These are phyloP conservation scores for Arge pagana DNA, from an alignment of 2,888 invertebrate genomes.

Conservation along the genomic window DNA sequence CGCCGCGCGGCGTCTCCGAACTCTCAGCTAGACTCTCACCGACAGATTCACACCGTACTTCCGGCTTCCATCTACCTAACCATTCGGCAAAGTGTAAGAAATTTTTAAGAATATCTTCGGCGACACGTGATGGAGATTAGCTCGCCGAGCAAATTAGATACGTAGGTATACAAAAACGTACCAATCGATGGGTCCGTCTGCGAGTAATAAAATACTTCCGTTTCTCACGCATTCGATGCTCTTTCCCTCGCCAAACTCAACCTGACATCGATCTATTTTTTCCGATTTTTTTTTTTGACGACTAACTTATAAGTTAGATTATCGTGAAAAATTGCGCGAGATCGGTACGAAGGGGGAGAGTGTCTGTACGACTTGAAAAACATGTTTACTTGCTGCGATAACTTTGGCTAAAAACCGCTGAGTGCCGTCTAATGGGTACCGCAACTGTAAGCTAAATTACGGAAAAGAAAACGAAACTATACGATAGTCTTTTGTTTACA, in stretches of 20 bases:
- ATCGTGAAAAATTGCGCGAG: background rate
- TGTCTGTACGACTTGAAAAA: conserved; percentile 16
- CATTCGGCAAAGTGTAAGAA: conserved; percentile 22
- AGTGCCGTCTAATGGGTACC: conserved; percentile 32
- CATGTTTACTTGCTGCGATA: background rate
- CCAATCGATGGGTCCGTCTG: background rate
- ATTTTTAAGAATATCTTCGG: conserved; percentile 36
- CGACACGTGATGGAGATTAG: conserved; percentile 27
- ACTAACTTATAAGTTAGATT: background rate
- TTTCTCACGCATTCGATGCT: no score
- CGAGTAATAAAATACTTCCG: no score
- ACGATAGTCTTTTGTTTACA: conserved; percentile 9
- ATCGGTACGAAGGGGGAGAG: conserved; percentile 2
- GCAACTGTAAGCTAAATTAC: conserved; percentile 34
- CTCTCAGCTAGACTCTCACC: conserved; percentile 23
- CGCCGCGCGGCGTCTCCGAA: conserved; percentile 14
- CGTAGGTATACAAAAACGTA: background rate
- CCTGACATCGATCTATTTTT: no score
- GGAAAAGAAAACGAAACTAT: background rate
- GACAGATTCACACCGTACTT: conserved; percentile 42
- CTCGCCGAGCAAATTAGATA: conserved; percentile 10
- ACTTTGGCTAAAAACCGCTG: conserved; percentile 18
- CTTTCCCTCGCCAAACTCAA: no score
- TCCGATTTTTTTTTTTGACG: background rate
- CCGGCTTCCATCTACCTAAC: conserved; percentile 35